Evolutionary conservation across 2,113 vertebrate genomes (phyloP).

Genomic region (Pteruthius melanotis): DNA sequence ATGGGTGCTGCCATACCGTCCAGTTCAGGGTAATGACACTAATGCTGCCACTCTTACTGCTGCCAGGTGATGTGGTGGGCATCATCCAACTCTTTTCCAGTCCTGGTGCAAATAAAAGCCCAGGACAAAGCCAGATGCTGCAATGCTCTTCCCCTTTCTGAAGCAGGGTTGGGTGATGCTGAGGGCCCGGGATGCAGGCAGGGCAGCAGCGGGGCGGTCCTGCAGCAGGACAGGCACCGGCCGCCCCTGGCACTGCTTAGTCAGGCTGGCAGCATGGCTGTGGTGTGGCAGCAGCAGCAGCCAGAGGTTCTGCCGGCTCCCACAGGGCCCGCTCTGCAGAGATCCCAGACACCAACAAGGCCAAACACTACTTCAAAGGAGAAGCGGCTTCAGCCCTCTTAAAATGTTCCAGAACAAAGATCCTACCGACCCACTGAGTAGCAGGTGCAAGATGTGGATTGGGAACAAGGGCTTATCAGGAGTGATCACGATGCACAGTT

Average conservation of each 20-base stretch:
- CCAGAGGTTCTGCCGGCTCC: neutral
- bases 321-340: neutral
- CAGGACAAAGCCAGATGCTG: neutral
- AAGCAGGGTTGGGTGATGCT: neutral
- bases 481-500: neutral
- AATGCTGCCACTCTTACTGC: neutral
- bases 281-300: neutral
- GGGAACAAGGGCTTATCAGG: neutral
- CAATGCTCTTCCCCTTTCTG: neutral
- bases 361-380: constrained; percentile 1
- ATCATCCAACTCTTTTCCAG: neutral
- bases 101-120: neutral
- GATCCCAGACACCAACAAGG: neutral
- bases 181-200: neutral
- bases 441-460: neutral
- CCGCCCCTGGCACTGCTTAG: neutral
- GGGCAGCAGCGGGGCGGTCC: neutral
- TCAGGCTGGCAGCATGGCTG: accelerated
- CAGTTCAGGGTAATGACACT: neutral
- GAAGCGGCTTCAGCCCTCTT: neutral
- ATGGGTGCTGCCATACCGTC: neutral
- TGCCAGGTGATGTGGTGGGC: neutral
- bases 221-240: neutral
- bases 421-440: neutral
- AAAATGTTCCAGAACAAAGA: neutral